Evolutionary conservation across 2,113 vertebrate genomes (phyloP).

Genomic region (Bos javanicus): DNA sequence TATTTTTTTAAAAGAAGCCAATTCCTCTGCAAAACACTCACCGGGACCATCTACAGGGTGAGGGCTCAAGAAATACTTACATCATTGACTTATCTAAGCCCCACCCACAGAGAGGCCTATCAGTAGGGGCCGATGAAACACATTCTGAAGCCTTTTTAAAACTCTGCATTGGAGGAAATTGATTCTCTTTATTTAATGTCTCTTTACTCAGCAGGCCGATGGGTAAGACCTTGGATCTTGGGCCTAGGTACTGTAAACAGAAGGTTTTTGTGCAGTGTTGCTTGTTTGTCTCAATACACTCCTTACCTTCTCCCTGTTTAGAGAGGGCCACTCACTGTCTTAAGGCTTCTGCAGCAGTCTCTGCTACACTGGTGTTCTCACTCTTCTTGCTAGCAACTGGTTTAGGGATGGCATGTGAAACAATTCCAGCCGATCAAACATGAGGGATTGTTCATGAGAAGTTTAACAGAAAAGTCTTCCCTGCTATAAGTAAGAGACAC

Average conservation of each 20-base stretch:
- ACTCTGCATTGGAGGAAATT: neutral
- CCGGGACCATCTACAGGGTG: neutral
- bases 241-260: neutral
- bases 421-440: neutral
- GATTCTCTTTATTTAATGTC: neutral
- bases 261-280: too few species aligned
- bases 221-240: neutral
- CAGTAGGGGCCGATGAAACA: neutral
- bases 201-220: neutral
- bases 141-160: neutral
- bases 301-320: neutral
- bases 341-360: neutral
- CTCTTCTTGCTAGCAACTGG: neutral
- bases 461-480: neutral
- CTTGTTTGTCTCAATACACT: neutral
- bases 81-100: neutral
- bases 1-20: accelerated
- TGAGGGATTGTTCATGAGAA: neutral
- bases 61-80: neutral
- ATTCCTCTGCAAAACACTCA: neutral
- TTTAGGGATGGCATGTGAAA: neutral
- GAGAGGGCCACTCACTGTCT: neutral
- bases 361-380: neutral
- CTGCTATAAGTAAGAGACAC: neutral
- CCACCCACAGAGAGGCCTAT: neutral